Evolutionary conservation across 2,113 vertebrate species (phyloP), one percentile per base, ranked within the genome.

Genomic region (Neomonachus schauinslandi): DNA sequence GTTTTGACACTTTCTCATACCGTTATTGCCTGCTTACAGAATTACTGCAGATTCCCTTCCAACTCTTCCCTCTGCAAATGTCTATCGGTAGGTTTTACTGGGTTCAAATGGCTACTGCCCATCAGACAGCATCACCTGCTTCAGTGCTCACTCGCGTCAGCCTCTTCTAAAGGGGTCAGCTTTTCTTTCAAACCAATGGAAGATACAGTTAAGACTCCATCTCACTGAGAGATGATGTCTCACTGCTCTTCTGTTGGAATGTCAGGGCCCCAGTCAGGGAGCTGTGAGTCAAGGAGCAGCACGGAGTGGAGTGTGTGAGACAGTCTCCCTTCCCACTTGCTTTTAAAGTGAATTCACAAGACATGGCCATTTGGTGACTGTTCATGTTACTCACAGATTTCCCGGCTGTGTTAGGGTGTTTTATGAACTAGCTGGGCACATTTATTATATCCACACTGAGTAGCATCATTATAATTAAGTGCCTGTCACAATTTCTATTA

Each of bases 401-500:
- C 42, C 71, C 26, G 94, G 65, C 82, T 82, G 24, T 69, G 85
- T 80, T 65, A 80, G 81, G 59, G 28, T 42, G 87, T 49, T 97
- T 95, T 85, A 92, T 36, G 46, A 97, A 95, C 63, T 51, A 24
- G 14, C 21, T 96, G 7, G 33, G 94, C 53, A 84, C 31, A 89
- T 98, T 96, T 95, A 85, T 42, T 97, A 67, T 83, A 86, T 61
- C 79, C 21, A 22, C 49, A 84, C 15, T 49, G 51, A 65, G 77
- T 33, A 89, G 79, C 88, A 82, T 55, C 89, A 18, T 91, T 95
- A 83, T 83, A 97, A 96, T 96, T 97, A 98, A 96, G 13, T 7
- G 0, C 10, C 69, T 97, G 4, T 96, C 97, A 98, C 72, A 9
- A 69, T 91, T 98, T 98, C 96, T 39, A 94, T 96, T 59, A 80